Base-by-base conservation (phyloP, 30 jellyfish, hydroid and myxozoan genomes). In the Aurelia aurita region DNA sequence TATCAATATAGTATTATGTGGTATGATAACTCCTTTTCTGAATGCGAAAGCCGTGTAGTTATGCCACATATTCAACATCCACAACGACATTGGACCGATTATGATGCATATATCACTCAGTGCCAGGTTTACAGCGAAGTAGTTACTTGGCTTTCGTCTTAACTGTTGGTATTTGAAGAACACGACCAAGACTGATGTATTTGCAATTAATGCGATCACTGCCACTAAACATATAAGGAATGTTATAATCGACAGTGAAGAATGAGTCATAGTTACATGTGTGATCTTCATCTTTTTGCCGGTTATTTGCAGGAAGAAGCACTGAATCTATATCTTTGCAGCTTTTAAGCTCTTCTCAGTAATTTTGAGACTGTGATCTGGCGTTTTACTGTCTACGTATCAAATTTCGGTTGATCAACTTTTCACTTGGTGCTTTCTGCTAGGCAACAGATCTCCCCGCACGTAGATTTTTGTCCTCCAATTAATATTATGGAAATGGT, bases 111-210 rank as follows among this genome's bases (percentile, higher is more conserved):
- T 77, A 44, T 77, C 88, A 43, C 78, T 61, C 26, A 60, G 44
- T 7, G 88, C 88, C 25, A 77, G 69, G 58, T 77, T 77, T 55
- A 77, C 79, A 7, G 88, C 88, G 32, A 77, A 77, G 69, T 77
- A 77, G 34, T 77, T 77, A 46, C 55, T 26, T 20, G 88, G 79
- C 25, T 44, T 43, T 46, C 55, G 39, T 67, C 51, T 46, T 25
- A 77, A 47, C 16, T 58, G 62, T 49, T 60, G 43, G 88, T 72
- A 21, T 32, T 26, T 77, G 28, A 59, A 22, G 66, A 58, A 77
- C 23, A 72, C 88, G 4, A 57, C 16, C 23, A 77, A 39, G 10
- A 77, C 79, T 19, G 78, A 59, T 10, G 69, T 47, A 20, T 77
- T 77, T 28, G 88, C 88, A 0, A 61, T 21, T 25, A 77, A 18